Percentiles rank a stretch among this genome's conserved stretches.
Conservation (phyloP, 2,797 vertebrate genomes). For the Myiotriccus ornatus region DNA sequence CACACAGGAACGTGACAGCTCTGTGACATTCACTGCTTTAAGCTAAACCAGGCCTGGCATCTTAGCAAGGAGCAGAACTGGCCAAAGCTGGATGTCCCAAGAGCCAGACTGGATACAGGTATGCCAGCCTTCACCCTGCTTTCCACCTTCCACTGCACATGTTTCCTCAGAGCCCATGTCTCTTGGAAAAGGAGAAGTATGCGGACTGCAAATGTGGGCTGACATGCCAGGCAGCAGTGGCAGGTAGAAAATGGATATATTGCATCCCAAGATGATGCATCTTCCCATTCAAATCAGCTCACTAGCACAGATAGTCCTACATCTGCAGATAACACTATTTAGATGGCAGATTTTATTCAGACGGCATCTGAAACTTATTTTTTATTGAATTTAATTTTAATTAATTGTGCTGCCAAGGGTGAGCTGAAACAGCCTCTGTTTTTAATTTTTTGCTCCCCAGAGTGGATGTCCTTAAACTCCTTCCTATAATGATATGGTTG, state of each 20-base stretch:
- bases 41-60: background rate
- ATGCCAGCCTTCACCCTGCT: background rate
- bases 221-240: background rate
- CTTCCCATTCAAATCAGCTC: background rate
- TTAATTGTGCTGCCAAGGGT: conserved; percentile 39
- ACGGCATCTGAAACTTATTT: conserved; percentile 19
- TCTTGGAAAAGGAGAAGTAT: background rate
- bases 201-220: background rate
- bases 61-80: background rate
- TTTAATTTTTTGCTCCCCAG: conserved; percentile 43
- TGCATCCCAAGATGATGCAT: background rate
- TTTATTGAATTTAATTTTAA: conserved; percentile 56
- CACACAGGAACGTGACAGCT: background rate
- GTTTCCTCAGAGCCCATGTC: background rate
- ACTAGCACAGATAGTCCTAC: background rate
- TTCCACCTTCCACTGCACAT: background rate
- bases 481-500: conserved; percentile 18
- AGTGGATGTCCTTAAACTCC: conserved; percentile 35
- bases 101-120: background rate
- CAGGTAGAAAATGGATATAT: background rate
- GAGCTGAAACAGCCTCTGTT: conserved; percentile 19
- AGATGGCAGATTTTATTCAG: conserved; percentile 14
- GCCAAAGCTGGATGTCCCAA: background rate
- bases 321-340: background rate
- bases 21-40: background rate